Evolutionary conservation across 2,113 vertebrate species (phyloP).

Genomic region (Petroica traversi): DNA sequence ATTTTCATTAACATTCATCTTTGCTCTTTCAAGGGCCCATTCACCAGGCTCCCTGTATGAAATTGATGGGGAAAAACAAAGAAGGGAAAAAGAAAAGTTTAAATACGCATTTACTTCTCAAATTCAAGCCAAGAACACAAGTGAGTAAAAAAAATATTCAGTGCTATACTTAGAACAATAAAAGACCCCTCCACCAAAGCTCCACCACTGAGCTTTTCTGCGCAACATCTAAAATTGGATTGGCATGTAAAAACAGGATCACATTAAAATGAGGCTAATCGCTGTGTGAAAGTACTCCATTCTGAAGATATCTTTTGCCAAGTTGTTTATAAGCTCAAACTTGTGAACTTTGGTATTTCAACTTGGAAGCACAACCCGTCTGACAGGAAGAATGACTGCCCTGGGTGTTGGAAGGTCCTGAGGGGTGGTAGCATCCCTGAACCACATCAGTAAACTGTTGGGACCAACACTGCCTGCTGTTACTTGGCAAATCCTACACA

Average conservation of each 20-base stretch:
- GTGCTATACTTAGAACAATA: not conserved
- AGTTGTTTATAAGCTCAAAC: not conserved
- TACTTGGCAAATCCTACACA: fast-evolving
- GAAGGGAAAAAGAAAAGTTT: not conserved
- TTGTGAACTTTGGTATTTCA: not conserved
- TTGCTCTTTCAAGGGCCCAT: slow-evolving; percentile 96
- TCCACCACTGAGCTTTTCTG: not conserved
- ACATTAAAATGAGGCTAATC: not conserved
- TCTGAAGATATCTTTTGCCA: not conserved
- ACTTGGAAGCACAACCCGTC: not conserved
- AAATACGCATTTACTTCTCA: not conserved
- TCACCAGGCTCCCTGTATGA: slow-evolving; percentile 88
- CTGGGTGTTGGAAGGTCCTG: not conserved
- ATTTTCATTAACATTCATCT: slow-evolving; percentile 94
- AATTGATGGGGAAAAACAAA: not conserved
- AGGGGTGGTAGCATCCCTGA: not conserved
- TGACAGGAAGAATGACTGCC: not conserved
- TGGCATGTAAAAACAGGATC: not conserved
- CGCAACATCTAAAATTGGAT: not conserved
- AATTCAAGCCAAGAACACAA: not conserved
- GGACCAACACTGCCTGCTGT: not conserved
- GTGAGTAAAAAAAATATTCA: not conserved
- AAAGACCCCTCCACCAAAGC: fast-evolving
- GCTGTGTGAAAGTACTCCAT: not conserved
- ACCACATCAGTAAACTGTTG: not conserved